phyloP scores from a whole-genome alignment of 2,888 invertebrate species.

The Leucophora obtusa region DNA sequence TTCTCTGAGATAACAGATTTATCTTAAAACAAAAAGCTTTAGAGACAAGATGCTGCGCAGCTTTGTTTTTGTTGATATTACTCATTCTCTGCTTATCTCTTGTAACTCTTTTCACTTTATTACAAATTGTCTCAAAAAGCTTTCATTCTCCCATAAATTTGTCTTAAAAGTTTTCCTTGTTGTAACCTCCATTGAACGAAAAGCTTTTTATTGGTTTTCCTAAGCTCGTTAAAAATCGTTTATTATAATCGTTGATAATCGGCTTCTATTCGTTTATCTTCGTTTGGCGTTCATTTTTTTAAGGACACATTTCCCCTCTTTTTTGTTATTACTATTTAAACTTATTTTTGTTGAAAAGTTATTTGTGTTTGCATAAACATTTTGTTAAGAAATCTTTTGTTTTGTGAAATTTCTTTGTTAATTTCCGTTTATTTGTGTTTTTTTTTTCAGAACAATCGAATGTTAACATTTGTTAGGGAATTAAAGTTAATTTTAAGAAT shows the following conservation, averaged over 20 bases:
- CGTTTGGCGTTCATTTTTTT: conserved; percentile 43
- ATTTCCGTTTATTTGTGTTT: conserved; percentile 55
- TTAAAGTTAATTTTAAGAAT: conserved; percentile 54
- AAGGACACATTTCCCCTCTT: conserved; percentile 41
- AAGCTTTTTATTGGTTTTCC: conserved; percentile 31
- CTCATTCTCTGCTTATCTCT: not conserved
- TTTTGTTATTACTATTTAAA: conserved; percentile 31
- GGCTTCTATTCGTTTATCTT: conserved; percentile 38
- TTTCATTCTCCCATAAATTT: conserved; percentile 12
- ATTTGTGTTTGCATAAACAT: conserved; percentile 29
- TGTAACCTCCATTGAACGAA: not conserved
- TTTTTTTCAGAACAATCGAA: conserved; percentile 27
- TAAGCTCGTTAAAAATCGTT: conserved; percentile 40
- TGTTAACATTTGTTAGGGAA: conserved; percentile 39
- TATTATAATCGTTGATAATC: conserved; percentile 22
- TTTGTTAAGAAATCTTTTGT: conserved; percentile 53
- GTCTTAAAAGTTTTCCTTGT: conserved; percentile 23
- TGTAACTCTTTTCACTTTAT: not conserved
- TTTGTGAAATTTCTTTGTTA: conserved; percentile 60
- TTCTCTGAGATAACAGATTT: conserved; percentile 1
- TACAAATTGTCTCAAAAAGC: conserved; percentile 65
- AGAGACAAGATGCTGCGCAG: conserved; percentile 55
- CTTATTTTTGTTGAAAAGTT: conserved; percentile 7
- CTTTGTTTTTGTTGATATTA: not conserved
- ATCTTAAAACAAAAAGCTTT: conserved; percentile 45